Base-by-base conservation (phyloP, 2,888 invertebrate species). In the Eulithis testata region DNA sequence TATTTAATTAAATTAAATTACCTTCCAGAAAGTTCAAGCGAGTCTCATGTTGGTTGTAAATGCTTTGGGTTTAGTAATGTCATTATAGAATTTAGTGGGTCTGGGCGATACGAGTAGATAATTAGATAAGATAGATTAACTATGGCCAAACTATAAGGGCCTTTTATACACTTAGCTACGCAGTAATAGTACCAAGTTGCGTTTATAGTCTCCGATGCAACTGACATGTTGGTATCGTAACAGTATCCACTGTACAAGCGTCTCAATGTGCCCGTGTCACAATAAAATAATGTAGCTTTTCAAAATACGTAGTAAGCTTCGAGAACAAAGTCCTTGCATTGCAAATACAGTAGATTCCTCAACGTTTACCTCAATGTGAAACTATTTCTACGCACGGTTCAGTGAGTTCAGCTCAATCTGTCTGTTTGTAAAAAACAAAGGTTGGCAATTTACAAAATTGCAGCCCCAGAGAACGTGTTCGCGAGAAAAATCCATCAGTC, bases 391-490 rank as follows among this genome's bases (percentile, higher is more conserved):
- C 14, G 60, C 47, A 75, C 69, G 78, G 74, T 74, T 80, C 74
- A 76, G 76, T 67, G 73, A 45, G 70, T 59, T 63, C 58, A 68
- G 73, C 76, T 79, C 55, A 65, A 82, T 80, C 78, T 81, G 69
- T 75, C 76, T 69, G 71, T 72, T 74, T 73, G 74, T 74, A 76
- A 79, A 80, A 77, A 74, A 77, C 76, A 76, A 76, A 69, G 68
- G 69, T 68, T 66, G 72, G 70, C 70, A 73, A 74, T 74, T 69
- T 81, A 76, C 74, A 72, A 81, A 83, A 82, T 82, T 81, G 78
- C 79, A 72, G 70, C 66, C 60, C 68, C 59, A 78, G 73, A 73
- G 75, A 73, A 60, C 65, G 73, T 72, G 71, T 70, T 64, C 50
- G 70, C 58, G 70, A 76, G 72, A 72, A 71, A 66, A 74, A 78